phyloP scores from a whole-genome alignment of 2,113 vertebrate species.

The Ameiurus melas region DNA sequence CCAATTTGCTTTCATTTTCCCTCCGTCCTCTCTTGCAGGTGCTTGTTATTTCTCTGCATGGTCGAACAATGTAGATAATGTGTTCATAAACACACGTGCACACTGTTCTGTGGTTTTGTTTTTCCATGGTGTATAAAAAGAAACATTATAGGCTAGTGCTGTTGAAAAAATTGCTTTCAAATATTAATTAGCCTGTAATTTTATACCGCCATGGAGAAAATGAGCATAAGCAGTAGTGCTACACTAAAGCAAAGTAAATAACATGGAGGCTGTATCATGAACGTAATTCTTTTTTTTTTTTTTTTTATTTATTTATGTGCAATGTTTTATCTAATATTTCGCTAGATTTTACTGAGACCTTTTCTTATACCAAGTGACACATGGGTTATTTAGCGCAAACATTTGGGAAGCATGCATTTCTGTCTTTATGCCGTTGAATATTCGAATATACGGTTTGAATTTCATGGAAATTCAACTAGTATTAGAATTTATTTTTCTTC shows the following conservation, averaged over 20 bases:
- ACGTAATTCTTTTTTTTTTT: not conserved
- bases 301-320: not conserved
- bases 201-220: not conserved
- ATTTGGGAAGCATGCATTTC: not conserved
- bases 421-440: no score
- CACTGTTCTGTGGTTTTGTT: conserved; percentile 45
- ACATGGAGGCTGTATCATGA: not conserved
- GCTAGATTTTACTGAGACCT: not conserved
- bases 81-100: conserved; percentile 37
- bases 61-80: conserved; percentile 51
- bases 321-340: not conserved
- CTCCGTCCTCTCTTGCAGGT: conserved; percentile 38
- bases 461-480: not conserved
- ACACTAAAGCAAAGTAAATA: not conserved
- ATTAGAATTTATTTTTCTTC: not conserved
- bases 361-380: no score
- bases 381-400: not conserved
- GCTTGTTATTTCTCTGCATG: conserved; percentile 62
- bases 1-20: conserved; percentile 21
- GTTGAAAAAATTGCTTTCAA: not conserved
- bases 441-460: no score
- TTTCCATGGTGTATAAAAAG: conserved; percentile 38
- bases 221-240: not conserved
- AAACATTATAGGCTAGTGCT: not conserved
- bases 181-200: not conserved